Conservation (phyloP, 1,140 invertebrate species). For the Brachionus manjavacas region DNA sequence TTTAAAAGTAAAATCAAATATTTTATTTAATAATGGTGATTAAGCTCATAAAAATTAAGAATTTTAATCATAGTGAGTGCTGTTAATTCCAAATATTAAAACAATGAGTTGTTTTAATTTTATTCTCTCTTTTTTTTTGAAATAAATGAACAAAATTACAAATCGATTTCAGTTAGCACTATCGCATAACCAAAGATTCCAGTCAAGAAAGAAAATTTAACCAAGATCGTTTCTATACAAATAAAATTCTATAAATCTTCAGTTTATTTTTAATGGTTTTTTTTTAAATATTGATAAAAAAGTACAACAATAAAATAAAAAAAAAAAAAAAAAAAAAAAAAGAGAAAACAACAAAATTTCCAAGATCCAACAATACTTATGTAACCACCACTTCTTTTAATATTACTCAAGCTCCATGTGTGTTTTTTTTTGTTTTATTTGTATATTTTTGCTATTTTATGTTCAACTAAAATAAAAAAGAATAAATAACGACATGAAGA, state of each 20-base stretch:
- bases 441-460: background rate
- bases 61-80: no score
- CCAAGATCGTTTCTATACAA: background rate
- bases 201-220: no score
- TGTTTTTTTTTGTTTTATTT: background rate
- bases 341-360: background rate
- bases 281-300: conserved; percentile 20
- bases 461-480: conserved; percentile 9
- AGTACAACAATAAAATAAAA: background rate
- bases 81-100: no score
- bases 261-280: background rate
- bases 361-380: conserved; percentile 25
- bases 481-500: conserved; percentile 4
- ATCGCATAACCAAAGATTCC: no score
- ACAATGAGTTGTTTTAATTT: no score
- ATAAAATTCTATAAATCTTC: background rate
- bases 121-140: no score
- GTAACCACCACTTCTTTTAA: conserved; percentile 17
- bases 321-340: no score
- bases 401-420: conserved; percentile 3
- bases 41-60: no score
- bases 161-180: no score
- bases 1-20: no score
- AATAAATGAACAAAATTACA: no score
- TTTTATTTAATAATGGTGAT: no score